Conservation (phyloP, 2,888 invertebrate genomes). For the Stegana nigrithorax region DNA sequence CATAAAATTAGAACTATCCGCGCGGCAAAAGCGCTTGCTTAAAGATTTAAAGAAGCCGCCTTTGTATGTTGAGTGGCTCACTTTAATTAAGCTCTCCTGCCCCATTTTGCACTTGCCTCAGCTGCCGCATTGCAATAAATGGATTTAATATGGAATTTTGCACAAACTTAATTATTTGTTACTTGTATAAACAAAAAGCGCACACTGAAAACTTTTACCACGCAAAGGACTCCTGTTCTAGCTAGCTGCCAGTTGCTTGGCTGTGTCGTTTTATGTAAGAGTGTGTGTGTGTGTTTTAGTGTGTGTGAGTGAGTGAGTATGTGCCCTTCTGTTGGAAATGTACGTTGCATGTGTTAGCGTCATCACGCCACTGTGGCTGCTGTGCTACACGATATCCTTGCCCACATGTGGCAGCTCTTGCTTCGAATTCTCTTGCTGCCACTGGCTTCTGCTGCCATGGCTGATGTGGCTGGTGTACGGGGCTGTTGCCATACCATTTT, state of each 20-base stretch:
- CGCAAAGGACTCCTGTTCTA: constrained; percentile 21
- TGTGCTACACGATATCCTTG: constrained; percentile 25
- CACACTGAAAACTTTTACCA: constrained; percentile 21
- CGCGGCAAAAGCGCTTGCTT: background rate
- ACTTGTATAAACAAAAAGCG: constrained; percentile 39
- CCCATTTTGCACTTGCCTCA: background rate
- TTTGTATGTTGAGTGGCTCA: too few species aligned
- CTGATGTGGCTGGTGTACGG: constrained; percentile 19
- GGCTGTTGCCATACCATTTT: background rate
- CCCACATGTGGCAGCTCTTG: constrained; percentile 41
- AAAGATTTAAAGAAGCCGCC: too few species aligned
- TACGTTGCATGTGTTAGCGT: background rate
- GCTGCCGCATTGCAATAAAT: background rate
- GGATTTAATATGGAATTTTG: constrained; percentile 30
- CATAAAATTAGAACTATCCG: background rate
- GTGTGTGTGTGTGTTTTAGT: background rate
- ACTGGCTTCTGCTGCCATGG: constrained; percentile 16
- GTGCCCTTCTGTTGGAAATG: constrained; percentile 3
- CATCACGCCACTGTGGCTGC: background rate
- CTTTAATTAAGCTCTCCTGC: too few species aligned
- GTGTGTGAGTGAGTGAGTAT: background rate
- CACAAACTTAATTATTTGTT: constrained; percentile 49
- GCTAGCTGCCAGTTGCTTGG: constrained; percentile 33
- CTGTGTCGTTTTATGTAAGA: constrained; percentile 1
- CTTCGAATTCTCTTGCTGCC: constrained; percentile 34